Base-by-base conservation (phyloP, 2,113 vertebrate genomes). In the Proterorhinus semilunaris region DNA sequence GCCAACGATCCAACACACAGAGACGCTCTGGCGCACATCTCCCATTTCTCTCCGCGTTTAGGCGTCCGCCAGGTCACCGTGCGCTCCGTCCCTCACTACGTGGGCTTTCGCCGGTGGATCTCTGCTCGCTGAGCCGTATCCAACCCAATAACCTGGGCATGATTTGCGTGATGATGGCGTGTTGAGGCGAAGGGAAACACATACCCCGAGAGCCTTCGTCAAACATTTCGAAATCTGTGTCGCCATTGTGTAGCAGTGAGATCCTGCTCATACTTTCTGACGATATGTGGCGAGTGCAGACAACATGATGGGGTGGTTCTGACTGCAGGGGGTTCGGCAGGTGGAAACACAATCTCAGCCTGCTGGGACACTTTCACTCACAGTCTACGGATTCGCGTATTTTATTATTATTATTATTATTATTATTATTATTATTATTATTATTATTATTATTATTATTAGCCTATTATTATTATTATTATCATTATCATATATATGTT, bases 31-130 rank as follows among this genome's bases (percentile, higher is more conserved):
- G 63, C 72, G 62, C 62, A 13, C 58, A 13, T n/a, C 47, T 42
- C 8, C 62, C 47, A 71, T 73, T 75, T 76, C 51, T 62, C 71
- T 76, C 69, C 69, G 78, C 68, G 62, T 76, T 86, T 88, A 85
- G 75, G 84, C 88, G 88, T 90, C 77, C 87, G 16, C 86, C 87
- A 84, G 88, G 84, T 86, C 78, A 88, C 81, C 79, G 72, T 64
- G 42, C 59, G 74, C 72, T 74, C 82, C 88, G 79, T 83, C 75
- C 74, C 86, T 69, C 67, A 16, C 72, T 83, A 71, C 62, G 76
- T 76, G 64, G 75, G 80, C 71, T 87, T 82, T n/a, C 87, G 87
- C 85, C 87, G 83, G 81, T 75, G 72, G 85, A 81, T 81, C 71
- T 21, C 53, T 44, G 78, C n/a, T 63, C 46, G 80, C 76, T 63